phyloP scores from a whole-genome alignment of 2,888 invertebrate genomes.

The Scrobipalpa costella region DNA sequence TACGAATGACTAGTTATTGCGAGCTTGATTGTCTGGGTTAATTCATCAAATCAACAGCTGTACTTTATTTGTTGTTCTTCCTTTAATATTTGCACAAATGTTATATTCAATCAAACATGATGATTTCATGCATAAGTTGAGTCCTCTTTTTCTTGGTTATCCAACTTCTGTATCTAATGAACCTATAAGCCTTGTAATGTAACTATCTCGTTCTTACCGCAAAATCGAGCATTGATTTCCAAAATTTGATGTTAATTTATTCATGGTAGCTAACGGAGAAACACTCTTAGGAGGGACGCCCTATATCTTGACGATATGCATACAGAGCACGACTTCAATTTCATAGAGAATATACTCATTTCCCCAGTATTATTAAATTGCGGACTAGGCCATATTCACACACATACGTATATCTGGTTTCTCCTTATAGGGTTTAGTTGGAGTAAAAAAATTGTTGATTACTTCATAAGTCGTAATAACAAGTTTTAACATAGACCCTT shows the following conservation, averaged over 20 bases:
- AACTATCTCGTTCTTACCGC: neutral
- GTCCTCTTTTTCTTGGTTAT: neutral
- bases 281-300: slow-evolving; percentile 41
- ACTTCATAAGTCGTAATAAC: slow-evolving; percentile 19
- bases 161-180: neutral
- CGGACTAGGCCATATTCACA: slow-evolving; percentile 11
- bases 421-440: slow-evolving; percentile 17
- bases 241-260: slow-evolving; percentile 55
- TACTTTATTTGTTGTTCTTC: neutral
- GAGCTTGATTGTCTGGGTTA: neutral
- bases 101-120: neutral
- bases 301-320: slow-evolving; percentile 53
- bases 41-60: neutral
- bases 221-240: slow-evolving; percentile 50
- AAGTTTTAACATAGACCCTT: slow-evolving; percentile 23
- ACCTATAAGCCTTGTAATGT: neutral
- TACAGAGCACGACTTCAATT: slow-evolving; percentile 60
- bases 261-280: slow-evolving; percentile 57
- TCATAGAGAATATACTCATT: slow-evolving; percentile 53
- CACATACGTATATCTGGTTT: slow-evolving; percentile 18
- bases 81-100: slow-evolving; percentile 1
- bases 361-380: slow-evolving; percentile 39
- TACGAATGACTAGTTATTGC: slow-evolving; percentile 14
- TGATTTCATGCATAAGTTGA: neutral
- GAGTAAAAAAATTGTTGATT: slow-evolving; percentile 25